A percentile compares a stretch with the other conserved stretches of the same genome.
Evolutionary conservation across 2,797 vertebrate genomes (phyloP).

Genomic region (Sebastes itinus): DNA sequence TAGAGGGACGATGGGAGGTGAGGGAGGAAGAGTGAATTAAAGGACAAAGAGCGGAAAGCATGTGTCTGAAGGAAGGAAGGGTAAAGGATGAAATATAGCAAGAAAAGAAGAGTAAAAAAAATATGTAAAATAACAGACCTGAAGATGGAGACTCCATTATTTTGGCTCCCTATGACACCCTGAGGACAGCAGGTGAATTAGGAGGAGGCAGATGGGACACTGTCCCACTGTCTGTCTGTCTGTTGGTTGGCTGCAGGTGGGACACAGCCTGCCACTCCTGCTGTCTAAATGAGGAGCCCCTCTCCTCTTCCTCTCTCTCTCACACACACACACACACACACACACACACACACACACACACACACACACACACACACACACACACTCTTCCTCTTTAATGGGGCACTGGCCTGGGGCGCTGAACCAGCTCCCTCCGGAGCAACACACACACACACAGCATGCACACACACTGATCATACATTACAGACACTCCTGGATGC

Average conservation of each 20-base stretch:
- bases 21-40: conserved; percentile 10
- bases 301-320: background rate
- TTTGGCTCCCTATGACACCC: conserved; percentile 46
- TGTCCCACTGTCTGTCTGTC: conserved; percentile 18
- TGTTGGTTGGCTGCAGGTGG: conserved; percentile 58
- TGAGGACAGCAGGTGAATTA: conserved; percentile 62
- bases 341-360: background rate
- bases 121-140: background rate
- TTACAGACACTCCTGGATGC: conserved; percentile 57
- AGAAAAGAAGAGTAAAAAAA: background rate
- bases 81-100: background rate
- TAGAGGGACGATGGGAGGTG: background rate
- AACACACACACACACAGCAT: conserved; percentile 54
- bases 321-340: background rate
- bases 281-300: conserved; percentile 65
- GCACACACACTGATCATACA: conserved; percentile 59
- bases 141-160: conserved; percentile 24
- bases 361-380: background rate
- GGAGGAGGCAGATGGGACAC: conserved; percentile 56
- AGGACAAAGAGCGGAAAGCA: conserved; percentile 10
- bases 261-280: conserved; percentile 52
- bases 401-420: conserved; percentile 60
- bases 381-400: conserved; percentile 56
- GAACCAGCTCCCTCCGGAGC: conserved; percentile 57
- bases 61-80: background rate